Base-by-base conservation (phyloP, 53 echinoderm and acorn worm species). In the Patiria pectinifera region DNA sequence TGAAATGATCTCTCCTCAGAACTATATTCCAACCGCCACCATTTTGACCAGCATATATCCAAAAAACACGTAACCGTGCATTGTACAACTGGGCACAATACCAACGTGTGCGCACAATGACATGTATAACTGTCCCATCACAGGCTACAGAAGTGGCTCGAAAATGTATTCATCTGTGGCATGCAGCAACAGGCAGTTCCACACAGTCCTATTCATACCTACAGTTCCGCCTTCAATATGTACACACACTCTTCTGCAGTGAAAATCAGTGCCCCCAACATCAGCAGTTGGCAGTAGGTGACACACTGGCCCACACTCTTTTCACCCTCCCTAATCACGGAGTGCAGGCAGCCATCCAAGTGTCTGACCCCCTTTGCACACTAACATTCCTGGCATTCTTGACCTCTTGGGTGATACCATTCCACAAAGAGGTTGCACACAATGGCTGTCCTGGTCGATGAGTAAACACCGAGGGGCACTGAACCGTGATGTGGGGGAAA, bases 401-500 rank as follows among this genome's bases (percentile, higher is more conserved):
- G 81, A 90, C 90, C 90, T 90, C 82, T 90, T 90, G 90, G 90
- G 90, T 90, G 90, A 90, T 80, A 90, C 90, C 90, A 90, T 60
- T 90, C 12, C 23, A 47, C 49, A 81, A 21, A 90, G 59, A 81
- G 90, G 90, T 90, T 90, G 90, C 19, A 24, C 59, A 80, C 80
- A 90, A 90, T 80, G 90, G 69, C 10, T n/a, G 5, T 85, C 16
- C 23, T 45, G 2, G 63, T 71, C 19, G 24, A 53, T 86, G 71
- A 58, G 90, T 81, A 81, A 80, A 90, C 70, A 81, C 18, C 69
- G 90, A 45, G 80, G 90, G 69, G 90, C 81, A 48, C 47, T 90
- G 80, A 90, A 90, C 90, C 90, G 43, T 90, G 80, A 66, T 76
- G 48, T 23, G 22, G 71, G 14, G 18, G 60, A 12, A 11, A 53